Evolutionary conservation across 2,888 invertebrate species (phyloP), one percentile per base, ranked within the genome.

Genomic region (Allolobophora icterica): DNA sequence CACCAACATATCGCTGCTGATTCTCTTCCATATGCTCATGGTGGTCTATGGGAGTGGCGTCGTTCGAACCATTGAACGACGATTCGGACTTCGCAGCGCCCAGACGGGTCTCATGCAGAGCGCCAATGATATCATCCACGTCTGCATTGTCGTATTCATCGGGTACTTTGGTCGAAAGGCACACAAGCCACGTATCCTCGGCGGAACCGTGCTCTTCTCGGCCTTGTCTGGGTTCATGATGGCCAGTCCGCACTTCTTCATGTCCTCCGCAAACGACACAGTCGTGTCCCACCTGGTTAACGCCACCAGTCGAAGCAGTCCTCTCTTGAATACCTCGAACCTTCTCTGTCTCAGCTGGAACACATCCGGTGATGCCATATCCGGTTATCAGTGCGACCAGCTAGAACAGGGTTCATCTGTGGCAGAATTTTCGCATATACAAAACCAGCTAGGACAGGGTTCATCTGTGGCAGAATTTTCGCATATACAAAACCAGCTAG

Each of bases 151-250:
- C 45, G 89, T 92, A 38, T 92, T 93, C 91, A 84, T 93, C 38
- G 93, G 92, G 34, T 93, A 93, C 90, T 92, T 92, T 71, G 92
- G 92, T 6, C 87, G 91, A 35, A 91, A 89, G 35, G 89, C 89
- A 34, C 91, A 93, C 92, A 93, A 92, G 87, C 93, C 93, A 17
- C 84, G 92, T 19, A 87, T 92, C 84, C 89, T 93, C 35, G 84
- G 91, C 90, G 35, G 90, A 34, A 83, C 91, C 30, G 40, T 92
- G 21, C 71, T 92, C 52, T 87, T 93, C 71, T 84, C 91, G 17
- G 89, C 91, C 30, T 21, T 93, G 24, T 91, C 92, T 30, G 92
- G 91, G n/a, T 84, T 93, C 40, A 11, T 93, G n/a, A 92, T 92
- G 91, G 92, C 92, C 33, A n/a, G 34, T 42, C 93, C 93, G 19